Base-by-base conservation (phyloP, 30 jellyfish, hydroid and myxozoan species). In the Turritopsis dohrnii region DNA sequence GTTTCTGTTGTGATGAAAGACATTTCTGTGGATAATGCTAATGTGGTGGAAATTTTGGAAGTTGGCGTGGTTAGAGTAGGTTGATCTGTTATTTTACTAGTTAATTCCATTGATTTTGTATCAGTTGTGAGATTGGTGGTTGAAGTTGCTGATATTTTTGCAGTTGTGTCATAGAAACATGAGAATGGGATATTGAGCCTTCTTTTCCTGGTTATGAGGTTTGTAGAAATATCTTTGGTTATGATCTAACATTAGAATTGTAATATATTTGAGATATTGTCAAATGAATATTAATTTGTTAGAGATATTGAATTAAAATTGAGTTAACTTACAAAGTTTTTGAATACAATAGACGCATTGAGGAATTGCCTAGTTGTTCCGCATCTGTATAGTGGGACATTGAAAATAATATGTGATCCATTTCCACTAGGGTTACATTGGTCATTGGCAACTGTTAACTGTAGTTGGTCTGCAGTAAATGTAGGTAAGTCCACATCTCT, bases 311-410 rank as follows among this genome's bases (percentile, higher is more conserved):
- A n/a, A n/a, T 41, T 41, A 41, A 41, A 41, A 41, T 41, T 41
- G 60, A 5, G 60, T 41, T 4, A 5, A 20, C 96, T 1, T 81
- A 90, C 96, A 87, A 29, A 66, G 76, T 90, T 90, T 25, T 75
- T 72, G 71, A 85, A 90, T 21, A 85, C 89, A 25, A 90, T 86
- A 0, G 95, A 95, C 18, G 88, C 54, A 20, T 75, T 53, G 0
- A 90, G 82, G 31, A 85, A 90, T 18, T 88, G 81, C 22, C 96
- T 81, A 1, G 84, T 80, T 0, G 95, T 85, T 0, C 96, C 96
- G 73, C 96, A 90, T 9, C 94, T 91, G 81, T 85, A 76, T 71
- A 84, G 65, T 1, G 96, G 94, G 30, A 79, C 95, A 28, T 52
- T 73, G 25, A 89, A 54, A 30, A 66, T 21, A n/a, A 18, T 25